These are phyloP conservation scores for Apodemia zela DNA, from an alignment of 2,888 invertebrate species.

Conservation along the genomic window DNA sequence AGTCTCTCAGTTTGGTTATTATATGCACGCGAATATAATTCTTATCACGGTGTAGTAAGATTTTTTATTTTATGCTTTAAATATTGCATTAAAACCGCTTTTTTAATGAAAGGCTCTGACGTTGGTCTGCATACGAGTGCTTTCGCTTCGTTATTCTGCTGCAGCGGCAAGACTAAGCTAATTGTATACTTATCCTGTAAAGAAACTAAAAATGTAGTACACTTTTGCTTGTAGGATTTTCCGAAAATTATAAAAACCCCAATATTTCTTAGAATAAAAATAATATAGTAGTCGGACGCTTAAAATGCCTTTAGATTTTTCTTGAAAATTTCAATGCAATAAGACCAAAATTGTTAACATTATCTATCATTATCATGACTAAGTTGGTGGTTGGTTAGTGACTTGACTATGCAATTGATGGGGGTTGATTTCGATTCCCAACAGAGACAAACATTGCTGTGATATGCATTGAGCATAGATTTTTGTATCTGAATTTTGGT, in stretches of 20 bases:
- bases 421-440: too few species aligned
- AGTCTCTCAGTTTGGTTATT: slow-evolving; percentile 26
- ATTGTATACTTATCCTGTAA: slow-evolving; percentile 32
- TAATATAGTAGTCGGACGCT: too few species aligned
- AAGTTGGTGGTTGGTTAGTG: too few species aligned
- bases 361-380: too few species aligned
- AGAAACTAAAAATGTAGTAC: slow-evolving; percentile 22
- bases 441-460: too few species aligned
- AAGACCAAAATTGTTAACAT: too few species aligned
- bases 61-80: slow-evolving; percentile 17
- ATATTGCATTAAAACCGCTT: slow-evolving; percentile 29
- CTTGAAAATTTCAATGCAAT: too few species aligned
- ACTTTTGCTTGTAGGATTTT: slow-evolving; percentile 15
- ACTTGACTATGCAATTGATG: too few species aligned
- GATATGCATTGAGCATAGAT: too few species aligned
- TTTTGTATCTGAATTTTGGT: too few species aligned
- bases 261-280: too few species aligned
- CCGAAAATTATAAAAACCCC: background rate
- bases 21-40: slow-evolving; percentile 22
- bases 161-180: slow-evolving; percentile 33
- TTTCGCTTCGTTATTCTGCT: slow-evolving; percentile 37
- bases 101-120: slow-evolving; percentile 33
- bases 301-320: too few species aligned
- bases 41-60: slow-evolving; percentile 21
- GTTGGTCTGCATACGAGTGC: slow-evolving; percentile 35